These are phyloP conservation scores for Sminthurinus signatus DNA, from an alignment of 1,140 invertebrate species.

Conservation along the genomic window DNA sequence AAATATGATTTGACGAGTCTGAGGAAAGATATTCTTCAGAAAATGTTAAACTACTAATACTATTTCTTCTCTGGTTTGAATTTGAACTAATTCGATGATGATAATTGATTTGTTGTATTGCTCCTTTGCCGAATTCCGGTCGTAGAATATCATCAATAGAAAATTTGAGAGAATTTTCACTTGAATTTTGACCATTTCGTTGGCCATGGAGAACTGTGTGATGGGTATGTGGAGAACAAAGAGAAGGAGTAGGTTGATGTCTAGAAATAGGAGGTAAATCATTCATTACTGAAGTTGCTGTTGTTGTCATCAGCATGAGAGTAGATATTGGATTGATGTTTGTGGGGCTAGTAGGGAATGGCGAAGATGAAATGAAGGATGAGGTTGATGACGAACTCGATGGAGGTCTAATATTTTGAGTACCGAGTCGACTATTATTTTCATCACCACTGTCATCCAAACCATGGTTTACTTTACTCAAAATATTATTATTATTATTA, in stretches of 20 bases:
- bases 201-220: constrained; percentile 37
- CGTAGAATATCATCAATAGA: constrained; percentile 89
- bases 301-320: constrained; percentile 3
- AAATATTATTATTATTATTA: constrained; percentile 5
- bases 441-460: constrained; percentile 22
- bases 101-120: constrained; percentile 3
- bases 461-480: background rate
- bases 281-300: constrained; percentile 1
- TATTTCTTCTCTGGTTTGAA: constrained; percentile 4
- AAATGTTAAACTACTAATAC: background rate
- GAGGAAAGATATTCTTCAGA: background rate
- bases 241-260: constrained; percentile 35
- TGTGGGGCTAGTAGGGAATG: background rate
- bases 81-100: background rate
- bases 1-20: background rate
- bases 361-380: constrained; percentile 6
- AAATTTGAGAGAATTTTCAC: constrained; percentile 59
- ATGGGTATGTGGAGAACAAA: constrained; percentile 33
- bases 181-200: background rate
- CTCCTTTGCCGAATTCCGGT: constrained; percentile 66
- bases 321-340: constrained; percentile 5
- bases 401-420: constrained; percentile 29
- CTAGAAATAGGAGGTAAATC: background rate
- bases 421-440: constrained; percentile 30
- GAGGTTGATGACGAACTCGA: constrained; percentile 20